Base-by-base conservation (phyloP, 2,888 invertebrate species). In the Schizotus pectinicornis region DNA sequence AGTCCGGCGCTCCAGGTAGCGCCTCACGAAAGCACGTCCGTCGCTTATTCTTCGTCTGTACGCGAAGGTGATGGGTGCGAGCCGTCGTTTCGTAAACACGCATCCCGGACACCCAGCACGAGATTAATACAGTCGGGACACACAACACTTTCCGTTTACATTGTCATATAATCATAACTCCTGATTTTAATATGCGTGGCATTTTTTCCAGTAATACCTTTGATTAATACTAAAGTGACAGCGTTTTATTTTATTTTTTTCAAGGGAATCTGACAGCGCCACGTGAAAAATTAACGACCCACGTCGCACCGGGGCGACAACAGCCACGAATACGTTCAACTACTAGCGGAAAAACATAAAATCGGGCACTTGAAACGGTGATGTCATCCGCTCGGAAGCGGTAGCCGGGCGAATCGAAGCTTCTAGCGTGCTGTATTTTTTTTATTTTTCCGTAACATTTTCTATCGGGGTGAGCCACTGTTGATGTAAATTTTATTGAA, bases 91-190 rank as follows among this genome's bases (percentile, higher is more conserved):
- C 63, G 69, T 67, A 61, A 70, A 72, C 68, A 70, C 54, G 69
- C 70, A 59, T 61, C 65, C 70, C 55, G 72, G 67, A 67, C 65
- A 67, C 75, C 61, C 77, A 76, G 76, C 76, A 66, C 70, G 75
- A 68, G 73, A 70, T 74, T 76, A 74, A 74, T 74, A 71, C 76
- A 74, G 71, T 73, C 67, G 72, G 73, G 75, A 77, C 75, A 75
- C 68, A 71, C 67, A 65, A 68, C 71, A 71, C 66, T 67, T 71
- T 71, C 67, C 69, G 71, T 76, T 77, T 77, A 77, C 76, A 75
- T 76, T 77, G 77, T 77, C 77, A 74, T 73, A 77, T 76, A 76
- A 77, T 75, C 77, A 71, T 79, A 78, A 78, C 74, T 79, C 69
- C 72, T 74, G 70, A 74, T 75, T 77, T 77, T 77, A 77, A 78